Percentiles rank a stretch among this genome's conserved stretches.
phyloP scores from a whole-genome alignment of 2,888 invertebrate species.

The Melinaea menophilus region DNA sequence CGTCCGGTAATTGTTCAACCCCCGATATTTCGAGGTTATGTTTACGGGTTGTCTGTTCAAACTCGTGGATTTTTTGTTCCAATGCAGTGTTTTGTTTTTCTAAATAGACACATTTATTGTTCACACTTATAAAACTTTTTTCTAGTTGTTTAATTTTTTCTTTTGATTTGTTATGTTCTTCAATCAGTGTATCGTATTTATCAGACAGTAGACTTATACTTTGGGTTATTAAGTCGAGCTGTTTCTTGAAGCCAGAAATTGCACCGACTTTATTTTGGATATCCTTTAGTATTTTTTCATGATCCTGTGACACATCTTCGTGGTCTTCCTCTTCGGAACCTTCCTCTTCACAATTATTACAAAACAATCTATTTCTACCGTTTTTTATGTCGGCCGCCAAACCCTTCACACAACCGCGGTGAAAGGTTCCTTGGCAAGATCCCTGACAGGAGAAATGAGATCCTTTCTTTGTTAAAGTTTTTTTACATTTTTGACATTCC shows the following conservation, averaged over 20 bases:
- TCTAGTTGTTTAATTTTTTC: constrained; percentile 12
- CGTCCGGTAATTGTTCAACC: constrained; percentile 22
- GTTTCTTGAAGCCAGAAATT: constrained; percentile 21
- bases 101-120: constrained; percentile 21
- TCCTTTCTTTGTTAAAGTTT: constrained; percentile 9
- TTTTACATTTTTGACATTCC: too few relatives aligned
- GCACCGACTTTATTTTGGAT: constrained; percentile 23
- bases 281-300: constrained; percentile 19
- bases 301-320: neutral
- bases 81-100: constrained; percentile 23
- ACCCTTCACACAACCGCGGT: constrained; percentile 25
- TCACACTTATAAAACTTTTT: constrained; percentile 17
- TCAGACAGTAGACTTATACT: constrained; percentile 19
- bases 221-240: constrained; percentile 17
- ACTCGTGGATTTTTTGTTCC: constrained; percentile 21
- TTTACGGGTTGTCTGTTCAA: constrained; percentile 13
- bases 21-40: constrained; percentile 22
- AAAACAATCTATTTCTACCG: constrained; percentile 15
- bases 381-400: constrained; percentile 19
- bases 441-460: constrained; percentile 25
- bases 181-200: constrained; percentile 9
- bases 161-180: constrained; percentile 8
- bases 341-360: constrained; percentile 29
- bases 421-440: constrained; percentile 22
- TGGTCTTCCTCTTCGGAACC: constrained; percentile 14